Evolutionary conservation across 2,797 vertebrate species (phyloP).

Genomic region (Paratrypauchen microcephalus): DNA sequence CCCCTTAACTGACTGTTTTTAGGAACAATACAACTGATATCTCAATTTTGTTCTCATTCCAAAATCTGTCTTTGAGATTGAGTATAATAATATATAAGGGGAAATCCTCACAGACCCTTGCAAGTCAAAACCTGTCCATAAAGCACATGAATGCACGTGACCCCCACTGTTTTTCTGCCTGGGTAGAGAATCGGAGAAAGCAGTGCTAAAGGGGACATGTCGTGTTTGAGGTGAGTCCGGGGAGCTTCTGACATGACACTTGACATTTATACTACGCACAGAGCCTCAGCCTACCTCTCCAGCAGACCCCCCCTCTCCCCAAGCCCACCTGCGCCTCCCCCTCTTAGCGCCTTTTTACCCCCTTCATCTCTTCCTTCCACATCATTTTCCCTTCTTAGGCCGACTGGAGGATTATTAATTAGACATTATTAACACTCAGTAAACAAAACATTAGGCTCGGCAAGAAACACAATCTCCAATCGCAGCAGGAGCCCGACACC

Average conservation of each 20-base stretch:
- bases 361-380: constrained; percentile 45
- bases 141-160: constrained; percentile 7
- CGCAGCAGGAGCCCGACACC: constrained; percentile 80
- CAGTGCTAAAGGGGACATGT: constrained; percentile 47
- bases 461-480: constrained; percentile 95
- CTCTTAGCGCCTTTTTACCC: constrained; percentile 21
- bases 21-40: neutral
- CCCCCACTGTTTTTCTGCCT: constrained; percentile 60
- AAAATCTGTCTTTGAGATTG: neutral
- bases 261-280: constrained; percentile 67
- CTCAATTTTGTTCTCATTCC: neutral
- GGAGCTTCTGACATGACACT: constrained; percentile 70
- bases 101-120: neutral
- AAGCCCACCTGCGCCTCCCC: constrained; percentile 6
- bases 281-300: constrained; percentile 6
- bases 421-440: constrained; percentile 99
- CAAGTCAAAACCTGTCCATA: constrained; percentile 2
- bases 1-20: too few relatives aligned
- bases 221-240: constrained; percentile 49
- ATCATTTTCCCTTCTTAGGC: constrained; percentile 55
- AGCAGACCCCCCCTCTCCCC: constrained; percentile 6
- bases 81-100: neutral
- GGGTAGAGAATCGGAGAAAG: constrained; percentile 47
- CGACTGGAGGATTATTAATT: constrained; percentile 95
- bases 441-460: constrained; percentile 97